Evolutionary conservation across 2,797 vertebrate genomes (phyloP).

Genomic region (Periparus ater): DNA sequence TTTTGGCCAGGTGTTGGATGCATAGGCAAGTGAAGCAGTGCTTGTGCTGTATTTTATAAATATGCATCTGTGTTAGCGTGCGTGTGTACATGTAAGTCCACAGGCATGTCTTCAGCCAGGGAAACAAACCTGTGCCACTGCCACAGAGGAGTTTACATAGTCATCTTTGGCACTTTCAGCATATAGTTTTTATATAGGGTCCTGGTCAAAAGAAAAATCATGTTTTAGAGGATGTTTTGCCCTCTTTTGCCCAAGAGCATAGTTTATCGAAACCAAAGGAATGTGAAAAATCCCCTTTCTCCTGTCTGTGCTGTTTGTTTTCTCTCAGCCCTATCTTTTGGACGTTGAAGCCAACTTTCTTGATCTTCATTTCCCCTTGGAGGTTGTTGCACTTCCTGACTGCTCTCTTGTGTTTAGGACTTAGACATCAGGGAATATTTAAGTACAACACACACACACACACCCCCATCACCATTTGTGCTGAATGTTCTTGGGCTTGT

Average conservation of each 20-base stretch:
- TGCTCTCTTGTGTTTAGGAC: neutral
- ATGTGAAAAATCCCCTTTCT: slow-evolving; percentile 42
- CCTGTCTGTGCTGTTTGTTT: slow-evolving; percentile 5
- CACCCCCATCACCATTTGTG: neutral
- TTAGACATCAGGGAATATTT: slow-evolving; percentile 19
- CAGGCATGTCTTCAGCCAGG: neutral
- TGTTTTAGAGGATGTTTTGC: slow-evolving; percentile 16
- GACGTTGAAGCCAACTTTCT: neutral
- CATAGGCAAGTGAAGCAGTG: slow-evolving; percentile 7
- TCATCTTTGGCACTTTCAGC: neutral
- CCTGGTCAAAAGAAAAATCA: neutral
- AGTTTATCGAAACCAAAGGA: slow-evolving; percentile 61
- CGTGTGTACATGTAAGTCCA: neutral
- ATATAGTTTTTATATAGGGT: neutral
- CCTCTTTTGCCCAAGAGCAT: neutral
- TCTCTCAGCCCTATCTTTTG: slow-evolving; percentile 8
- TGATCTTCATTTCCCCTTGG: slow-evolving; percentile 24
- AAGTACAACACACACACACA: neutral
- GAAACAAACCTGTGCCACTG: neutral
- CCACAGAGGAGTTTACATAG: neutral
- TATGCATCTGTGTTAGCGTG: neutral
- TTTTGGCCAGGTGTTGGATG: neutral
- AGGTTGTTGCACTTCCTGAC: neutral
- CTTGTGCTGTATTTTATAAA: slow-evolving; percentile 3
- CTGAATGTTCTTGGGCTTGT: neutral